Percentiles rank a stretch among this genome's conserved stretches.
Conservation (phyloP, 1,140 invertebrate species). For the Bombus terrestris region DNA sequence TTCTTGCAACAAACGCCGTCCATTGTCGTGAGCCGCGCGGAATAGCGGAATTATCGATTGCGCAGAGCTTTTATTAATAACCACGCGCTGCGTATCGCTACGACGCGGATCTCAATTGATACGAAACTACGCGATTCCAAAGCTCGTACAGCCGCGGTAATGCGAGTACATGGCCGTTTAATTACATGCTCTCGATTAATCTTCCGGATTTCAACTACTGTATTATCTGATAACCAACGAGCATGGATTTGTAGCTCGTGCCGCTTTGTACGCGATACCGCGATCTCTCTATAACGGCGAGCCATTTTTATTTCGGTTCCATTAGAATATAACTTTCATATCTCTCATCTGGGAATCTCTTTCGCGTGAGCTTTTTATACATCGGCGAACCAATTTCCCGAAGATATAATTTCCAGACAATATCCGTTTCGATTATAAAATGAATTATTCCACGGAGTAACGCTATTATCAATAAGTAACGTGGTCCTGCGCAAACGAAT, state of each 20-base stretch:
- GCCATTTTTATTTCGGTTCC: neutral
- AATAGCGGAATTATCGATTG: slow-evolving; percentile 18
- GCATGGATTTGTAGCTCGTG: neutral
- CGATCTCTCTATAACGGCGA: neutral
- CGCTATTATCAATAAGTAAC: too few species aligned
- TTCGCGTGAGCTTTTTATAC: neutral
- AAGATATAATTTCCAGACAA: neutral
- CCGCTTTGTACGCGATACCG: neutral
- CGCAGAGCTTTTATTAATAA: slow-evolving; percentile 28
- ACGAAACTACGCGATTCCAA: neutral
- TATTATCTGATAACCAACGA: slow-evolving; percentile 20
- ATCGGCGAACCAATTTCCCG: neutral
- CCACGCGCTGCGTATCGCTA: neutral
- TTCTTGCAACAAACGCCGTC: neutral
- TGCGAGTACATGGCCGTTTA: slow-evolving; percentile 18
- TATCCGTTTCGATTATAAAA: neutral
- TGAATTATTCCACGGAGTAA: too few species aligned
- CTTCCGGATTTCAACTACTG: slow-evolving; percentile 4
- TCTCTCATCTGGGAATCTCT: neutral
- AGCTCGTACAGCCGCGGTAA: slow-evolving; percentile 5
- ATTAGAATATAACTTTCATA: neutral
- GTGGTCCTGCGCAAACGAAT: neutral
- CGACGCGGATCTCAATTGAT: slow-evolving; percentile 22
- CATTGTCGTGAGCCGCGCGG: neutral
- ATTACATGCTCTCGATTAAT: slow-evolving; percentile 31